A percentile compares a stretch with the other conserved stretches of the same genome.
Evolutionary conservation across 2,797 vertebrate species (phyloP).

Genomic region (Pseudochaenichthys georgianus): DNA sequence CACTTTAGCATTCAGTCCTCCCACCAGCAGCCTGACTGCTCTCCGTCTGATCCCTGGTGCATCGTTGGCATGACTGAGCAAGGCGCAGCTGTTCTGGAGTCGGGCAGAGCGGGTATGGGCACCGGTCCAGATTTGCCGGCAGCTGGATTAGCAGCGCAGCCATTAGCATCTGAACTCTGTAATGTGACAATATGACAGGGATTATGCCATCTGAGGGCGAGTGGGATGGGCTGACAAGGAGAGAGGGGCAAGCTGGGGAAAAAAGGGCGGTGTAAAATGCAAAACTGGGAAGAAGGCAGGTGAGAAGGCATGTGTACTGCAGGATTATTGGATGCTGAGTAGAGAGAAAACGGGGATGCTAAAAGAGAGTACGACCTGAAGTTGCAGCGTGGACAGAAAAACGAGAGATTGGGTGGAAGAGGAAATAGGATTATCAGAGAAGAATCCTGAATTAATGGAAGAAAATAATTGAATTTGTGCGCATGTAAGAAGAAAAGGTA

Average conservation of each 20-base stretch:
- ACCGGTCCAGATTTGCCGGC: constrained; percentile 70
- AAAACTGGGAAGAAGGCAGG: constrained; percentile 28
- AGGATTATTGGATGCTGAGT: constrained; percentile 57
- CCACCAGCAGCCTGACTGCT: constrained; percentile 30
- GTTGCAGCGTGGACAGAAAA: constrained; percentile 59
- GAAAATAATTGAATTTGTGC: constrained; percentile 54
- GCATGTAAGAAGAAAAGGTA: constrained; percentile 41
- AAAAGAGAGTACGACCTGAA: constrained; percentile 36
- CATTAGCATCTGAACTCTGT: constrained; percentile 85
- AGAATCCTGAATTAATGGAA: constrained; percentile 64
- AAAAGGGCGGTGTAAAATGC: constrained; percentile 23
- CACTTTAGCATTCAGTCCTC: constrained; percentile 38
- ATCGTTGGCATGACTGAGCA: constrained; percentile 66
- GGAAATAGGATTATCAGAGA: constrained; percentile 52
- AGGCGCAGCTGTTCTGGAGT: constrained; percentile 73
- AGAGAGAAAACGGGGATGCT: constrained; percentile 11
- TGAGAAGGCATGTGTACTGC: constrained; percentile 16
- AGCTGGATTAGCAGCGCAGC: constrained; percentile 81
- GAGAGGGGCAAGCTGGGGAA: constrained; percentile 9
- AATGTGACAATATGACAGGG: constrained; percentile 85
- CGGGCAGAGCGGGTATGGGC: constrained; percentile 63
- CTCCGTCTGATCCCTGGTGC: constrained; percentile 47
- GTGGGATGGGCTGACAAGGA: constrained; percentile 51
- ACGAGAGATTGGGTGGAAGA: constrained; percentile 37
- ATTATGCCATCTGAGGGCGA: constrained; percentile 75